Percentiles rank a stretch among this genome's conserved stretches.
Evolutionary conservation across 2,888 invertebrate genomes (phyloP).

Genomic region (Polietes domitor): DNA sequence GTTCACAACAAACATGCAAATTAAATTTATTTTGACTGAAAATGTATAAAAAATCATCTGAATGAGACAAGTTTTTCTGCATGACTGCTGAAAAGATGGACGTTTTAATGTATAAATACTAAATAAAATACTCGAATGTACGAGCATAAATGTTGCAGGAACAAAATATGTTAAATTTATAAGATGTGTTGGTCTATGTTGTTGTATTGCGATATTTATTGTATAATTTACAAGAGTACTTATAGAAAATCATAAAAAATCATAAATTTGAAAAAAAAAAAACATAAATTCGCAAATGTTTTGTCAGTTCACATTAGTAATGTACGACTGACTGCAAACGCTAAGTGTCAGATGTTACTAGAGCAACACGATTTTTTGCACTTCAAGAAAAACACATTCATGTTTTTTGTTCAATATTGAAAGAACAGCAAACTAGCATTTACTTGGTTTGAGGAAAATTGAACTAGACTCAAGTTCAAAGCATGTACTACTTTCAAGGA

Average conservation of each 20-base stretch:
- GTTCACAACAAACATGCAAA: conserved; percentile 40
- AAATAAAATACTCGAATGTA: conserved; percentile 22
- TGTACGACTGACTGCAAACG: not conserved
- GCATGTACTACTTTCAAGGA: no score
- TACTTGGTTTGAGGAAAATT: no score
- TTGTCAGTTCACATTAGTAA: not conserved
- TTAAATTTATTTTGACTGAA: conserved; percentile 44
- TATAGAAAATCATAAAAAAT: conserved; percentile 11
- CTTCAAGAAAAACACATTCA: no score
- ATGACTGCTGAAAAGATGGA: not conserved
- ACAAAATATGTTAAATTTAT: conserved; percentile 17
- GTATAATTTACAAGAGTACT: conserved; percentile 20
- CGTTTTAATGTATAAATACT: conserved; percentile 25
- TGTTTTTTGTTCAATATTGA: no score
- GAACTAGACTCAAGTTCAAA: no score
- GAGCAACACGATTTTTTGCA: no score
- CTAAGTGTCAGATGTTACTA: not conserved
- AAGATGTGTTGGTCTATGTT: not conserved
- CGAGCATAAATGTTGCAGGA: not conserved
- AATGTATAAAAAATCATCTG: conserved; percentile 32
- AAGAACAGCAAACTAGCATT: no score
- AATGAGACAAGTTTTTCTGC: conserved; percentile 43
- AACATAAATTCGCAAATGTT: not conserved
- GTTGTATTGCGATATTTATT: not conserved
- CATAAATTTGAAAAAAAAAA: not conserved